Evolutionary conservation across 2,797 vertebrate genomes (phyloP).

Genomic region (Sebastes paucispinis): DNA sequence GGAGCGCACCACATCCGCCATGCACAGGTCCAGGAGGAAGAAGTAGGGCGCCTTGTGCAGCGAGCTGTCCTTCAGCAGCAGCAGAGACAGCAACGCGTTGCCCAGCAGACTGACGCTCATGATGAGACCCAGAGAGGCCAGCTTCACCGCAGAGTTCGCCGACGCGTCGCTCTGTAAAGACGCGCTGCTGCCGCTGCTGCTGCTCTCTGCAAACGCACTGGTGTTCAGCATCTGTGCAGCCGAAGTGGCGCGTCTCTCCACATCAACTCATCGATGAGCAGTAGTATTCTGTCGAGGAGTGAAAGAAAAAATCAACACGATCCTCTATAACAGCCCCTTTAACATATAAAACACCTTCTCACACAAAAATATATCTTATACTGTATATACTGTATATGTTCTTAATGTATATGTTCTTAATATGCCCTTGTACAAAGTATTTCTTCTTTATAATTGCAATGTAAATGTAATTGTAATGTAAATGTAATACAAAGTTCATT

Average conservation of each 20-base stretch:
- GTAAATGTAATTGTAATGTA: too few relatives aligned
- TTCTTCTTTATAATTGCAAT: too few relatives aligned
- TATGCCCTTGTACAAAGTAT: neutral
- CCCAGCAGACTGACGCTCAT: constrained; percentile 90
- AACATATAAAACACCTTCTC: neutral
- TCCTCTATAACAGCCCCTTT: neutral
- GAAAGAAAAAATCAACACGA: constrained; percentile 16
- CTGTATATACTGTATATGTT: too few relatives aligned
- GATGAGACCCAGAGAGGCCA: constrained; percentile 91
- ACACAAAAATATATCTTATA: too few relatives aligned
- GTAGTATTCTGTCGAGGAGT: neutral
- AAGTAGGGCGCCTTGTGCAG: constrained; percentile 93
- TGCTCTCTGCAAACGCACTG: constrained; percentile 85
- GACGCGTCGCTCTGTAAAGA: constrained; percentile 85
- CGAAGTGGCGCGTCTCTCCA: constrained; percentile 59
- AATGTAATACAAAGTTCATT: too few relatives aligned
- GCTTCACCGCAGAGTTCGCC: constrained; percentile 89
- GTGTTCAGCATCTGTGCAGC: constrained; percentile 89
- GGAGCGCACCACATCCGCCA: constrained; percentile 91
- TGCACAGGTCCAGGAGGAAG: constrained; percentile 93
- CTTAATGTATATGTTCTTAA: neutral
- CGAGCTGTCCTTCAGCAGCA: constrained; percentile 91
- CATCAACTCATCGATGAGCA: constrained; percentile 65
- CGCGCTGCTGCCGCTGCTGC: constrained; percentile 59
- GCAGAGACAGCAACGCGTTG: constrained; percentile 89